Base-by-base conservation (phyloP, 2,888 invertebrate species). In the Scaptomyza flava region DNA sequence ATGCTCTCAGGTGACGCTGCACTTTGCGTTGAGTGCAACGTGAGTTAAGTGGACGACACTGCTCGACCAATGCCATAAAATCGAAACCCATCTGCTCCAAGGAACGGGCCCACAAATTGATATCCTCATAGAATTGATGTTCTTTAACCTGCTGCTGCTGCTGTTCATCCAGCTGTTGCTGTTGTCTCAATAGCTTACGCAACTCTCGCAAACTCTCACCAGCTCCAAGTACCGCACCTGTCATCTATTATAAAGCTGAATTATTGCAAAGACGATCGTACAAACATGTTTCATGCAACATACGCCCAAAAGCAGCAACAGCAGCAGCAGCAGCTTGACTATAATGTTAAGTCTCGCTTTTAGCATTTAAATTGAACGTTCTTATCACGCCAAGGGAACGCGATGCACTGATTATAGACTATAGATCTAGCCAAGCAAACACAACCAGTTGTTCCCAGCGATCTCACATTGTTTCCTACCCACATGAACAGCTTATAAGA, bases 401-500 rank as follows among this genome's bases (percentile, higher is more conserved):
- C 45, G 23, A 7, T 12, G 31, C 38, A 72, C 78, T 82, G 81
- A 82, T 85, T 85, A 78, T 61, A 80, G 57, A 30, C 42, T 57
- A 20, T 12, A 14, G 5, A 27, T 14, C 3, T 38, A 11, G n/a
- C 6, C 42, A 20, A 31, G 3, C 8, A 27, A 51, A 2, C 51
- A 11, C 51, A 11, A 17, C 6, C 42, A 23, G 34, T 14, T 73
- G 34, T 14, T 73, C 41, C 27, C n/a, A 23, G 23, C 38, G 48
- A 60, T 72, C 43, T 46, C 48, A 53, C 51, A 42, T 60, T 60
- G 53, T 72, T 63, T 57, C 30, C 30, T 36, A 14, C 20, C 6
- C 51, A 14, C 43, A 9, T n/a, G 42, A n/a, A 50, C 48, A 43
- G 68, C 56, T 34, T 68, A 74, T 71, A 74, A 67, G 48, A 60